Conservation (phyloP, 1,140 invertebrate species). For the Orius insidiosus region DNA sequence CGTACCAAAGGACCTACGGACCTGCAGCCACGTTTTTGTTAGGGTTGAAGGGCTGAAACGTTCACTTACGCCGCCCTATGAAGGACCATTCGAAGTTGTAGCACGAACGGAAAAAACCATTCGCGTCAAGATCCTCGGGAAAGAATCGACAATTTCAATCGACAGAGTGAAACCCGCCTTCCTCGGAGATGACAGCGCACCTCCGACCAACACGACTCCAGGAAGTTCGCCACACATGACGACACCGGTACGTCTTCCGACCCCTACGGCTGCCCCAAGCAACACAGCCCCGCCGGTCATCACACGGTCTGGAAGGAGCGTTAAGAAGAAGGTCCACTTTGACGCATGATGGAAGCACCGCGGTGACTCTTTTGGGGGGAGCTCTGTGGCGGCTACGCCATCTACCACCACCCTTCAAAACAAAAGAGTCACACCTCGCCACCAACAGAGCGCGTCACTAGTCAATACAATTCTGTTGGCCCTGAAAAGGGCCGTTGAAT, state of each 20-base stretch:
- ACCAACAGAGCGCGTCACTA: no score
- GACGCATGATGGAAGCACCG: not conserved
- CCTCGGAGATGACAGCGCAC: not conserved
- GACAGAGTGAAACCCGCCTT: not conserved
- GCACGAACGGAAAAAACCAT: not conserved
- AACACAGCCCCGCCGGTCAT: not conserved
- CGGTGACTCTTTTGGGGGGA: no score
- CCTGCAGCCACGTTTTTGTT: no score
- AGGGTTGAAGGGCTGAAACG: no score
- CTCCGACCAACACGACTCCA: not conserved
- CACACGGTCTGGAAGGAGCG: slow-evolving; percentile 1
- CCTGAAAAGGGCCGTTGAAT: no score
- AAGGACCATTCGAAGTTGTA: no score
- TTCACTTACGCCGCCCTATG: no score
- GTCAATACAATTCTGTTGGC: no score
- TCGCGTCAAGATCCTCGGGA: slow-evolving; percentile 15
- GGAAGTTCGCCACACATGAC: not conserved
- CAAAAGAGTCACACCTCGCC: no score
- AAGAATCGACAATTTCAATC: not conserved
- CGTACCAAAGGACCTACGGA: no score
- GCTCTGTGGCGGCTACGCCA: no score
- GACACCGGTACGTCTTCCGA: not conserved
- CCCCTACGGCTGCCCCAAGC: not conserved
- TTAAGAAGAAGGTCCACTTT: not conserved
- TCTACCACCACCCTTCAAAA: no score